Conservation (phyloP, 2,113 vertebrate genomes). For the Corydoras maculifer region DNA sequence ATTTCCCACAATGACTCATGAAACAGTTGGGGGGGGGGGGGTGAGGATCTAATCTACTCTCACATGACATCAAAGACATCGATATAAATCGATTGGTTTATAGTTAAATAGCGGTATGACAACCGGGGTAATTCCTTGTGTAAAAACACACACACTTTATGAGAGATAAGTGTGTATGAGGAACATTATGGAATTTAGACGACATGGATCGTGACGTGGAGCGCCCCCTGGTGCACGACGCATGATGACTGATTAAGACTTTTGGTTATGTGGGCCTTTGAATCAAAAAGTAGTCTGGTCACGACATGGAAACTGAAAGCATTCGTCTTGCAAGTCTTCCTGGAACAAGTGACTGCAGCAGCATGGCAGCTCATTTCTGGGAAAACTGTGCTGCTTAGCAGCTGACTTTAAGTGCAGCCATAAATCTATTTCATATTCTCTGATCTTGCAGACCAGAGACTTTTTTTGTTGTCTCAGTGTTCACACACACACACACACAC, state of each 20-base stretch:
- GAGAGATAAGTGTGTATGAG: background rate
- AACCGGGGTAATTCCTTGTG: too few species aligned
- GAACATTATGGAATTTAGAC: background rate
- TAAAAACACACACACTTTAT: too few species aligned
- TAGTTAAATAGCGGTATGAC: background rate
- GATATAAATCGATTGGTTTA: background rate
- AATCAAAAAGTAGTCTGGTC: constrained; percentile 6
- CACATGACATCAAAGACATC: constrained; percentile 9
- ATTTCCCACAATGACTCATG: constrained; percentile 48
- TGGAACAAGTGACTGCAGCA: constrained; percentile 18
- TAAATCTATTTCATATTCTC: background rate
- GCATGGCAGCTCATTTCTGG: constrained; percentile 15
- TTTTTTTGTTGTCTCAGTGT: background rate
- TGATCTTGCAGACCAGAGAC: too few species aligned
- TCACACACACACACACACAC: background rate
- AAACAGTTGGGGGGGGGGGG: constrained; percentile 17
- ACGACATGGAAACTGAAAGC: constrained; percentile 24
- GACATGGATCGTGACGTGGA: background rate
- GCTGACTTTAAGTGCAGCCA: background rate
- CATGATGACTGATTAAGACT: background rate
- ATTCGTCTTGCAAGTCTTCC: constrained; percentile 19
- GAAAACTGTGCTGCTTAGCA: constrained; percentile 9
- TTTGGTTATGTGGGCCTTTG: constrained; percentile 2
- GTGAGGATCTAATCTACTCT: constrained; percentile 21
- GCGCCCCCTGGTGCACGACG: constrained; percentile 17